These are phyloP conservation scores for Odontothrips loti DNA, from an alignment of 2,888 invertebrate species.

Conservation along the genomic window DNA sequence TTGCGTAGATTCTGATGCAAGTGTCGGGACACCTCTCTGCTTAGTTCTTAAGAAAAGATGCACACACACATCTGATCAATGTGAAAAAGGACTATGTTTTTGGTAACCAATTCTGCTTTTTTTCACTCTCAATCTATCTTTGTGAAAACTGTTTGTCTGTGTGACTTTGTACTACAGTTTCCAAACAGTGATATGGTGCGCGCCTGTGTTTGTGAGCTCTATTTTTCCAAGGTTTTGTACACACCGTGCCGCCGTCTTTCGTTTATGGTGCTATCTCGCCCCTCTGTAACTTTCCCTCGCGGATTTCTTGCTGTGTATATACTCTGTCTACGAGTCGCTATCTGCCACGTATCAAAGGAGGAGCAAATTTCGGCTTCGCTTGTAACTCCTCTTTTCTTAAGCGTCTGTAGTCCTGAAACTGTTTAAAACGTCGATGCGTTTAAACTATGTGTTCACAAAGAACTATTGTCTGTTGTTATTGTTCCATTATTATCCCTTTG, in stretches of 20 bases:
- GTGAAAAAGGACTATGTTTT: too few species aligned
- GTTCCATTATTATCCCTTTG: neutral
- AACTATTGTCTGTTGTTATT: neutral
- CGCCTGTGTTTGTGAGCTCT: neutral
- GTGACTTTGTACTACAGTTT: neutral
- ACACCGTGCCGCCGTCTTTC: neutral
- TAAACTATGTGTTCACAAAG: slow-evolving; percentile 7
- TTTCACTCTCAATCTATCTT: too few species aligned
- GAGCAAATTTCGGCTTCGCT: slow-evolving; percentile 4
- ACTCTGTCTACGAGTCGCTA: neutral
- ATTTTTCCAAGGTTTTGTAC: neutral
- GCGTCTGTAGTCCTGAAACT: slow-evolving; percentile 26
- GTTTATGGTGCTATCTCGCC: slow-evolving; percentile 1
- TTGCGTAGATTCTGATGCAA: too few species aligned
- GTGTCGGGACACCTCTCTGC: too few species aligned
- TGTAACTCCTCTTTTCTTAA: neutral
- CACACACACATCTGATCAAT: too few species aligned
- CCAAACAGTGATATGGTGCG: neutral
- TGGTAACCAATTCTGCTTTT: too few species aligned
- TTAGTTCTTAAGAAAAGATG: too few species aligned
- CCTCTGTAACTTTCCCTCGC: neutral
- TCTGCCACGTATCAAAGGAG: neutral
- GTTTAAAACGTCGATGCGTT: slow-evolving; percentile 18
- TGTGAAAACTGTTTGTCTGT: too few species aligned
- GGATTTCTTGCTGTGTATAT: neutral